Percentiles rank a stretch among this genome's conserved stretches.
phyloP scores from a whole-genome alignment of 2,113 vertebrate genomes.

The Corythoichthys intestinalis region DNA sequence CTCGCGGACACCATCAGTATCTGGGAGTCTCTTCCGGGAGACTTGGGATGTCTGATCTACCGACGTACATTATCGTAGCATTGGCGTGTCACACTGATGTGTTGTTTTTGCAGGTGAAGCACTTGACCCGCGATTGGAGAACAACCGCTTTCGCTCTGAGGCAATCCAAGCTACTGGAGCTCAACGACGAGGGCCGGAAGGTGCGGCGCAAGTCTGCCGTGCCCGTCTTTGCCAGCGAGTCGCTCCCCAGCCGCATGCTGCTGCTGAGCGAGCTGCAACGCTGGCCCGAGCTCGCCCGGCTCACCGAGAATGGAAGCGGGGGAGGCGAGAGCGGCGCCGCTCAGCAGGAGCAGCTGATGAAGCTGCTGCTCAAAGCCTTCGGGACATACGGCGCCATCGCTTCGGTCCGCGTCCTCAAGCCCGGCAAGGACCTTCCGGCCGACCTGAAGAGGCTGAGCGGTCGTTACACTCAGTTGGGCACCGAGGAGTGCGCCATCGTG shows the following conservation, averaged over 20 bases:
- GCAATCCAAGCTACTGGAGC: slow-evolving; percentile 81
- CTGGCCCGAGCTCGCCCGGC: slow-evolving; percentile 74
- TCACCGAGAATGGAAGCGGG: slow-evolving; percentile 67
- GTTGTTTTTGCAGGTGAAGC: slow-evolving; percentile 82
- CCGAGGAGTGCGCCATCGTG: slow-evolving; percentile 87
- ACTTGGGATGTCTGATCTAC: background rate
- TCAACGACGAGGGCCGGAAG: slow-evolving; percentile 88
- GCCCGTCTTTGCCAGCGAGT: slow-evolving; percentile 90
- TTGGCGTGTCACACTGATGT: background rate
- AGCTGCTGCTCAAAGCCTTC: slow-evolving; percentile 89
- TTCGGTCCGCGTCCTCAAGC: slow-evolving; percentile 88
- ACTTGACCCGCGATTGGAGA: slow-evolving; percentile 94
- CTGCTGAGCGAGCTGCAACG: slow-evolving; percentile 84
- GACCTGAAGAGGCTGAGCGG: slow-evolving; percentile 87
- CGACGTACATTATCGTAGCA: background rate
- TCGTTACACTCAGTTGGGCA: slow-evolving; percentile 83
- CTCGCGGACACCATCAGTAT: too few species aligned
- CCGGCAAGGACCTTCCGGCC: slow-evolving; percentile 85
- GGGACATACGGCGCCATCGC: slow-evolving; percentile 85
- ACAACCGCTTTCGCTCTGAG: slow-evolving; percentile 89
- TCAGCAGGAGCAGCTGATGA: slow-evolving; percentile 89
- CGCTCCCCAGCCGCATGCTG: slow-evolving; percentile 90
- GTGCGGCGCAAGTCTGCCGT: slow-evolving; percentile 84
- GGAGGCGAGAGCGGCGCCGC: slow-evolving; percentile 58
- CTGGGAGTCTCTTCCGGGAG: too few species aligned